Evolutionary conservation across 2,113 vertebrate species (phyloP).

Genomic region (Mystacornis crossleyi): DNA sequence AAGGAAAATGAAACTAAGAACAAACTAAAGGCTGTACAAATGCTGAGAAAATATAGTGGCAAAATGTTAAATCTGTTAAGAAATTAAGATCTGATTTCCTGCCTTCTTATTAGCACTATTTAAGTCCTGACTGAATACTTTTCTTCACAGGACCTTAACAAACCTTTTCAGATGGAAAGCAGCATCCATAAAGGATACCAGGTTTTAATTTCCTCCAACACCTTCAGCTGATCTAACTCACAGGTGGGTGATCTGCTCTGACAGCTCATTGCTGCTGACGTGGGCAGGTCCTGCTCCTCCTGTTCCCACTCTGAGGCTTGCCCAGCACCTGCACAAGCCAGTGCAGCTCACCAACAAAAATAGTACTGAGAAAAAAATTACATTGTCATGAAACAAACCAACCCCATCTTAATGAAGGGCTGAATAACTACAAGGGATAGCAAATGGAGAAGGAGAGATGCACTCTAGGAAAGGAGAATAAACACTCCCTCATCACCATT

Average conservation of each 20-base stretch:
- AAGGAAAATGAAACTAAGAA: neutral
- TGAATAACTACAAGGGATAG: neutral
- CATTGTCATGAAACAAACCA: neutral
- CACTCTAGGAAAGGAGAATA: neutral
- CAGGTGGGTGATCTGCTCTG: neutral
- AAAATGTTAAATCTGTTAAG: neutral
- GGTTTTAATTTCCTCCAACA: neutral
- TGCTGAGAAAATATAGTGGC: neutral
- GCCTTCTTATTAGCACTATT: neutral
- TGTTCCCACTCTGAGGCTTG: neutral
- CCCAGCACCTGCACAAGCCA: too few species aligned
- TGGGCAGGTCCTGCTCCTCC: neutral
- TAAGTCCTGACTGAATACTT: neutral
- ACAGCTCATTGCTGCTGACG: neutral
- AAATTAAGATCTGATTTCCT: neutral
- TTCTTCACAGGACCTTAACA: neutral
- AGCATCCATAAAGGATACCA: accelerated
- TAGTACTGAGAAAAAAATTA: neutral
- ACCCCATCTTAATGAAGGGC: neutral
- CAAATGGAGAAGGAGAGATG: neutral
- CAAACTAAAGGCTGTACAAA: neutral
- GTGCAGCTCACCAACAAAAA: neutral
- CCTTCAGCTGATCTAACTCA: neutral
- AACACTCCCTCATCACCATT: neutral
- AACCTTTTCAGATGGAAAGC: neutral